Evolutionary conservation across 2,797 vertebrate species (phyloP), one percentile per base, ranked within the genome.

Genomic region (Syngnathus rostellatus): DNA sequence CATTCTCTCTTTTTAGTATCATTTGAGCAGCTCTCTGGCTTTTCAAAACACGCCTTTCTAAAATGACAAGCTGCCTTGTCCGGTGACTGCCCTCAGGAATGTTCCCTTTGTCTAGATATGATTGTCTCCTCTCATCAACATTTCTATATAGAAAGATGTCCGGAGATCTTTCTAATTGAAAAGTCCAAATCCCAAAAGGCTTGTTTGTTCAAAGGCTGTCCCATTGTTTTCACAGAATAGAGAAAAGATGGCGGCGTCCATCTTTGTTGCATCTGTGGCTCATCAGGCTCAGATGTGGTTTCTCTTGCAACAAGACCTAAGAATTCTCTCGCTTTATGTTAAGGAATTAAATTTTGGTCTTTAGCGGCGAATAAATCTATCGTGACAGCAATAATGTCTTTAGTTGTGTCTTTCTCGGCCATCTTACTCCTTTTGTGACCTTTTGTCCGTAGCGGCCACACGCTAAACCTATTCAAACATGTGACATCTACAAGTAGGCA

Each of bases 281-380:
- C 73, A 81, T 86, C 85, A 82, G 81, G 75, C 62, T 87, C 84
- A 86, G 67, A 84, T 85, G 82, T 86, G 78, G 77, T 62, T 54
- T 72, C 68, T 76, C 64, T 23, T 62, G 40, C n/a, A 16, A 41
- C 25, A n/a, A 23, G 40, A 43, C 14, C 6, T 45, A 11, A 45
- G 50, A 21, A 46, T 63, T 63, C 68, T 17, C 25, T 50, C 9
- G 43, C 64, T 51, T 46, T 31, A n/a, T 53, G 23, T 62, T 66
- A 58, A 37, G 67, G 37, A 38, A 50, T 3, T 73, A 65, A 45
- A 61, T 70, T 72, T 62, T 66, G 58, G 39, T 72, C 71, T 46
- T 79, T 76, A n/a, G 31, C 14, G 23, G 1, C 2, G n/a, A 31
- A 45, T 37, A 8, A 8, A 19, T 50, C 14, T 38, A 48, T 31